Conservation (phyloP, 2,113 vertebrate genomes). For the Seriola dumerili region DNA sequence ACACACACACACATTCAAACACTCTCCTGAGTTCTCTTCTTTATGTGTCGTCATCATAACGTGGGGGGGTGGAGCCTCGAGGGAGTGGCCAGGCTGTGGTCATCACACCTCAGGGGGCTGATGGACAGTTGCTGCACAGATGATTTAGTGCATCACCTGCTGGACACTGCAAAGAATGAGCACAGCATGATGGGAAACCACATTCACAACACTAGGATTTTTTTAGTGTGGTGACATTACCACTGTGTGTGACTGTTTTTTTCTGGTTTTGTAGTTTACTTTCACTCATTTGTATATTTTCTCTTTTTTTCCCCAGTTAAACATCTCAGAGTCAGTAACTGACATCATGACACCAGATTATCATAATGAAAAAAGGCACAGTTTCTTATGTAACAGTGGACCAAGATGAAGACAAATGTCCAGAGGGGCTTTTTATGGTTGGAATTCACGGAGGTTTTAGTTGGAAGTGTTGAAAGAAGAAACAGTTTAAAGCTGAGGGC, state of each 20-base stretch:
- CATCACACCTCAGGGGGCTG: constrained; percentile 46
- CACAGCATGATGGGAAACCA: constrained; percentile 5
- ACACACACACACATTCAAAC: not conserved
- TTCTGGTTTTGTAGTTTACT: not conserved
- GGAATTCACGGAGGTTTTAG: not conserved
- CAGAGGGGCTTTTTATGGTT: not conserved
- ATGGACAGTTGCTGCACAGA: constrained; percentile 42
- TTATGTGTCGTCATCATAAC: constrained; percentile 20
- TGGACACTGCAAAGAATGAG: constrained; percentile 74
- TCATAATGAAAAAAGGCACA: not conserved
- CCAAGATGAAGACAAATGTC: not conserved
- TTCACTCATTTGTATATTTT: not conserved
- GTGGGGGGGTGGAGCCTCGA: constrained; percentile 23
- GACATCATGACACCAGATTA: constrained; percentile 1
- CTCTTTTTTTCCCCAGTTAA: not conserved
- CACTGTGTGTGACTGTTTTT: not conserved
- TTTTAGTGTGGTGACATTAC: not conserved
- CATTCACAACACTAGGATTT: not conserved
- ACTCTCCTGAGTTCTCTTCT: not conserved
- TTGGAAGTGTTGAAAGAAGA: constrained; percentile 35
- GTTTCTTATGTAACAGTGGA: not conserved
- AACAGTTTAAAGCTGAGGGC: constrained; percentile 38
- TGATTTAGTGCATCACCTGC: constrained; percentile 83
- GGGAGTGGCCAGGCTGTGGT: constrained; percentile 43
- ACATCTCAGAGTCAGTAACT: not conserved